Evolutionary conservation across 1,140 invertebrate species (phyloP), one percentile per base, ranked within the genome.

Genomic region (Ectropis grisescens): DNA sequence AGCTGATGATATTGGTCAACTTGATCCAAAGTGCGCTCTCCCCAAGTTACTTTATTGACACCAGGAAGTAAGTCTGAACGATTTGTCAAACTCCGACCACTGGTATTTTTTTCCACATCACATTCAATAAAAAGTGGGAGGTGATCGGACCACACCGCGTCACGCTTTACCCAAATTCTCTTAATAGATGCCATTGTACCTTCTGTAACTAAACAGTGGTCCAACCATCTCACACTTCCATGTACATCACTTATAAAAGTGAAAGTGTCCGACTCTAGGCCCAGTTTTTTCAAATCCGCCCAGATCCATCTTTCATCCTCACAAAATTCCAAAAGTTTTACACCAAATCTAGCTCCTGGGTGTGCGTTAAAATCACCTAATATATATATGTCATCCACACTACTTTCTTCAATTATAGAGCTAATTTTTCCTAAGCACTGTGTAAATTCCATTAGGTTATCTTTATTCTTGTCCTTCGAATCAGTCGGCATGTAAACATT

Each of bases 131-230:
- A 8, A 1, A 56, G 19, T 8, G 26, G 52, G 52, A 35, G 47
- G 19, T 51, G 47, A 22, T 50, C 52, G 1, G 44, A 52, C 43
- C 42, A 46, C 13, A 1, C 38, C 37, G 24, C 45, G 32, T 28
- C 14, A 22, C 42, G 12, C 10, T 13, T 12, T 1, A 47, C 29
- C 28, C 28, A 14, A 1, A 44, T 8, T 14, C 15, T 12, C 3
- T 11, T 2, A 8, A 47, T 19, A 16, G 35, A 27, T 7, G 25
- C 1, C 15, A 15, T 11, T 2, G 37, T 42, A 2, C 37, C n/a
- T 22, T 43, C 27, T 2, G 41, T 33, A 0, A 33, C 19, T 2
- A 39, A 10, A 26, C 14, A 39, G 37, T 39, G 37, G 25, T 39
- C 37, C 25, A 39, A 39, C 37, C 37, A 39, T 19, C 37, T 26